Base-by-base conservation (phyloP, 2,888 invertebrate species). In the Agrilus biguttatus region DNA sequence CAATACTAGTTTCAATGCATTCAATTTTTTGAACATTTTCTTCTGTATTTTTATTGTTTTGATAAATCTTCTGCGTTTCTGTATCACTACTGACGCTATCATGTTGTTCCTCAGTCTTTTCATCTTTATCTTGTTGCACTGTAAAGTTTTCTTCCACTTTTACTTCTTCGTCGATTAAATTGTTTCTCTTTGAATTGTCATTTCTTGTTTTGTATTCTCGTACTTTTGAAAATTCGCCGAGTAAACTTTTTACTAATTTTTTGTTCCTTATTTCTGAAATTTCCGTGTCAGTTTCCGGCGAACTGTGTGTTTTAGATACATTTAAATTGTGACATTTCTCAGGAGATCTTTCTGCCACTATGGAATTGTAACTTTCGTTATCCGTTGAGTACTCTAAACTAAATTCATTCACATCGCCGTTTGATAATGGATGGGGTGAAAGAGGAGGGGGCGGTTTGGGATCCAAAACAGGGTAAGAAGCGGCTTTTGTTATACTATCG, bases 211-310 rank as follows among this genome's bases (percentile, higher is more conserved):
- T 8, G 28, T 28, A 3, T 28, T 28, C 28, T 8, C 28, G 28
- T 28, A 28, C 28, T 44, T 57, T 55, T 1, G 60, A 56, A 47
- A 61, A 55, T 45, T 55, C 49, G 6, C 55, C 59, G 36, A 64
- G 46, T 28, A 52, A 41, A 43, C 49, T 54, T 38, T 55, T 56
- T 0, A 60, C 60, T 14, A 58, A 33, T 38, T 53, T 51, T 45
- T 56, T 55, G 37, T 53, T 52, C 42, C 56, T 53, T 39, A 60
- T 49, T 42, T 52, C 49, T 6, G 45, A 41, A 39, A 56, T 56
- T 51, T 56, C 54, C 32, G 48, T 45, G 42, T 51, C 48, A 10
- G 46, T 41, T 28, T 28, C 28, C 8, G 28, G 28, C 28, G 28
- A 28, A 28, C 28, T 28, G 28, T 28, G 28, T 10, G 28, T 28